Evolutionary conservation across 2,888 invertebrate genomes (phyloP).

Genomic region (Phanerotoma sp.): DNA sequence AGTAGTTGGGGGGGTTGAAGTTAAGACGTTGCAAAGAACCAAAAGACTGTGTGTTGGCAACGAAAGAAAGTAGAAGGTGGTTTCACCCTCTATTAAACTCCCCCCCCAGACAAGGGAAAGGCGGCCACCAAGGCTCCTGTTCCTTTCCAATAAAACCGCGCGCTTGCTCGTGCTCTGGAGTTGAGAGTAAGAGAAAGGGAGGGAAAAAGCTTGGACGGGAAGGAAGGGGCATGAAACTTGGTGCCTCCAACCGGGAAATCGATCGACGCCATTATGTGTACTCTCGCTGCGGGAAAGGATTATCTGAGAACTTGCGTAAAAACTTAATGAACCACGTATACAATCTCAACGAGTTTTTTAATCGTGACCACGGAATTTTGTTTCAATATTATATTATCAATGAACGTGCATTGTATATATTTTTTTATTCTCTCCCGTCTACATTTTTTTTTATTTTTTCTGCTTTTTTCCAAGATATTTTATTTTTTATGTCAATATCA

Average conservation of each 20-base stretch:
- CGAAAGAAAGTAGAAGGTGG: slow-evolving; percentile 44
- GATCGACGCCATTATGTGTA: slow-evolving; percentile 34
- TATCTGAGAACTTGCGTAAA: slow-evolving; percentile 16
- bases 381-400: slow-evolving; percentile 1
- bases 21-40: slow-evolving; percentile 11
- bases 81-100: slow-evolving; percentile 58
- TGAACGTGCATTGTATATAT: background rate
- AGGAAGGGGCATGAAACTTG: slow-evolving; percentile 21
- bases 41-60: slow-evolving; percentile 20
- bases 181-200: slow-evolving; percentile 29
- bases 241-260: slow-evolving; percentile 30
- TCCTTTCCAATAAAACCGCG: slow-evolving; percentile 46
- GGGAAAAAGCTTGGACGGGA: slow-evolving; percentile 16
- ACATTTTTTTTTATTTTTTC: too few relatives aligned
- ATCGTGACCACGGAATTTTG: slow-evolving; percentile 12
- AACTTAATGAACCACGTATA: slow-evolving; percentile 8
- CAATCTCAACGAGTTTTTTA: background rate
- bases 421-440: background rate
- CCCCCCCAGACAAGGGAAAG: slow-evolving; percentile 62
- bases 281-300: slow-evolving; percentile 7
- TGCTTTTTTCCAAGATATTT: background rate
- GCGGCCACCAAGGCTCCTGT: slow-evolving; percentile 53
- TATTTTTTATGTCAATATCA: too few relatives aligned
- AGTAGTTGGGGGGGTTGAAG: background rate
- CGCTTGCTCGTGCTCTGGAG: slow-evolving; percentile 27